phyloP scores from a whole-genome alignment of 2,888 invertebrate genomes.

The Phorcus lineatus region DNA sequence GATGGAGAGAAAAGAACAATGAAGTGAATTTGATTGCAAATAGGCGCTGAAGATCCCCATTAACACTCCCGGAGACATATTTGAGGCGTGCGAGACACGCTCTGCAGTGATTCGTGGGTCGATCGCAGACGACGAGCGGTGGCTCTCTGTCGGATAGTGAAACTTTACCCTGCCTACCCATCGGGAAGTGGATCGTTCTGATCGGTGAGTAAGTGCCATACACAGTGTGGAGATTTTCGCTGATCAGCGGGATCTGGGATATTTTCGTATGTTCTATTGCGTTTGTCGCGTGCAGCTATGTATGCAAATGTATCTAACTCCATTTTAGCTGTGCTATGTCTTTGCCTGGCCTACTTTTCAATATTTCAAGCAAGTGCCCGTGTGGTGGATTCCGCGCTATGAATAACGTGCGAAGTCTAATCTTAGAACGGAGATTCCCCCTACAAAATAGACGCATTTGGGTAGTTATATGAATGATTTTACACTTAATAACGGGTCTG shows the following conservation, averaged over 20 bases:
- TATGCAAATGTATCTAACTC: not conserved
- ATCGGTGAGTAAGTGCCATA: slow-evolving; percentile 26
- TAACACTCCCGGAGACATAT: slow-evolving; percentile 18
- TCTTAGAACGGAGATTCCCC: slow-evolving; percentile 24
- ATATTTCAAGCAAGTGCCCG: slow-evolving; percentile 14
- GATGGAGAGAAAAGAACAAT: slow-evolving; percentile 46
- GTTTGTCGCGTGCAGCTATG: not conserved
- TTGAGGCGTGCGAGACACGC: slow-evolving; percentile 24
- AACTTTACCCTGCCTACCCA: slow-evolving; percentile 27
- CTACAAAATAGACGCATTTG: not conserved
- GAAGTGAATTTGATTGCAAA: slow-evolving; percentile 31
- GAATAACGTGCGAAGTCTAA: slow-evolving; percentile 19
- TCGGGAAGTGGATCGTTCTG: slow-evolving; percentile 29
- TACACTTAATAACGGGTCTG: not conserved
- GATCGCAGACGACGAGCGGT: not conserved
- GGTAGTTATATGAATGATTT: not conserved
- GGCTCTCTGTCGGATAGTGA: not conserved
- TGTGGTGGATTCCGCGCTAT: slow-evolving; percentile 18
- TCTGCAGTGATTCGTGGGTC: slow-evolving; percentile 20
- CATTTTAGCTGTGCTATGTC: slow-evolving; percentile 3
- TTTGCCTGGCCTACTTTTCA: not conserved
- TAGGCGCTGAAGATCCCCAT: slow-evolving; percentile 6
- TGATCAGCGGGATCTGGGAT: not conserved
- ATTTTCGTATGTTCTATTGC: not conserved
- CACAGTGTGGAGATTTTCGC: not conserved